A percentile compares a stretch with the other conserved stretches of the same genome.
phyloP scores from a whole-genome alignment of 1,140 invertebrate genomes.

The Chionoecetes opilio region DNA sequence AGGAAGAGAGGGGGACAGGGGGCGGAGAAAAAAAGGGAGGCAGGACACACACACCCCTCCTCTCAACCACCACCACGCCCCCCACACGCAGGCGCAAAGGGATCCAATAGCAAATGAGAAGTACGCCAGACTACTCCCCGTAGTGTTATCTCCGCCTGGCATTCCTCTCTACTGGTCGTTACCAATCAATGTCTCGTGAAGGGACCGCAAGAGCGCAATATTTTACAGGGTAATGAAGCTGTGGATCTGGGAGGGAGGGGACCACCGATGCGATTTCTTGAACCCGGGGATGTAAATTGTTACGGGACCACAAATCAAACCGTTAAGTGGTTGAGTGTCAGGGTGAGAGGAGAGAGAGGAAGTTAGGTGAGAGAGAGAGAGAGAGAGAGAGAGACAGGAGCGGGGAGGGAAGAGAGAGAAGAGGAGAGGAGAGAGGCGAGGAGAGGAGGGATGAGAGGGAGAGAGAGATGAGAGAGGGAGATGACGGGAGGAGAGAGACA shows the following conservation, averaged over 20 bases:
- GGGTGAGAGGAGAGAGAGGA: not conserved
- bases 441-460: too few relatives aligned
- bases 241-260: conserved; percentile 72
- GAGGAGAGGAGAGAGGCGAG: not conserved
- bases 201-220: conserved; percentile 78
- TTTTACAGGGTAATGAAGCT: conserved; percentile 79
- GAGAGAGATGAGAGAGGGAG: not conserved
- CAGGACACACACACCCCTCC: too few relatives aligned
- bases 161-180: conserved; percentile 54
- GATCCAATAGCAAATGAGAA: not conserved
- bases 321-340: not conserved
- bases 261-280: not conserved
- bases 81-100: conserved; percentile 45
- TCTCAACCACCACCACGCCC: not conserved
- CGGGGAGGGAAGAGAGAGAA: conserved; percentile 11
- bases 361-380: conserved; percentile 53
- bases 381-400: conserved; percentile 49
- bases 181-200: conserved; percentile 77
- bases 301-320: conserved; percentile 64
- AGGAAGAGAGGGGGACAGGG: too few relatives aligned
- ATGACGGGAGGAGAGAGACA: not conserved
- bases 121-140: not conserved
- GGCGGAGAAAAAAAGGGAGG: too few relatives aligned
- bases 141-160: conserved; percentile 59
- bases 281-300: conserved; percentile 59